phyloP scores from a whole-genome alignment of 2,113 vertebrate genomes.

The Cebidichthys violaceus region DNA sequence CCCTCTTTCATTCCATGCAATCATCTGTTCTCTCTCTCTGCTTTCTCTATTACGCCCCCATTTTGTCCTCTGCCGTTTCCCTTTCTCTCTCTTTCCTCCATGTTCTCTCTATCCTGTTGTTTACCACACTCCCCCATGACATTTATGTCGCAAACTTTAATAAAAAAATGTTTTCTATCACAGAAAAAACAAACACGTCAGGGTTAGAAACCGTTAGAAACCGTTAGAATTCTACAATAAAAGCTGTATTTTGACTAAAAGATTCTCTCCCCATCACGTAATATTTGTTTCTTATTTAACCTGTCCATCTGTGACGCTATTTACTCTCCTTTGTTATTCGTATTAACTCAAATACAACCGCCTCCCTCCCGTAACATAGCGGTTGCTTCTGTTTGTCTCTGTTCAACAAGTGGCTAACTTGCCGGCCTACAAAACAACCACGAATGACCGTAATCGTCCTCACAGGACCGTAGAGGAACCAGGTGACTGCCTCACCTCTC shows the following conservation, averaged over 20 bases:
- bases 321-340: constrained; percentile 10
- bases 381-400: constrained; percentile 12
- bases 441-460: constrained; percentile 8
- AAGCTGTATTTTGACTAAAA: constrained; percentile 24
- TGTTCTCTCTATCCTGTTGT: constrained; percentile 78
- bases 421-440: not conserved
- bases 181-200: constrained; percentile 1
- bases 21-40: constrained; percentile 75
- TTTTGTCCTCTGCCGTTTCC: constrained; percentile 77
- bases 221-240: constrained; percentile 6
- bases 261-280: not conserved
- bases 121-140: constrained; percentile 53
- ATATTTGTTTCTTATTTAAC: constrained; percentile 19
- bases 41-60: constrained; percentile 78
- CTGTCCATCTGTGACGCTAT: not conserved
- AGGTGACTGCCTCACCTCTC: constrained; percentile 37
- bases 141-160: constrained; percentile 74
- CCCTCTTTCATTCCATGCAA: constrained; percentile 81
- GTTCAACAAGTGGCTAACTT: constrained; percentile 72
- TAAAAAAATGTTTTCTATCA: constrained; percentile 24
- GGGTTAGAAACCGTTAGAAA: not conserved
- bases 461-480: constrained; percentile 17
- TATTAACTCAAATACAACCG: constrained; percentile 11
- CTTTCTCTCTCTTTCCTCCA: constrained; percentile 69
- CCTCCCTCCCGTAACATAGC: not conserved